Conservation (phyloP, 1,140 invertebrate species). For the Neoseiulus cucumeris region DNA sequence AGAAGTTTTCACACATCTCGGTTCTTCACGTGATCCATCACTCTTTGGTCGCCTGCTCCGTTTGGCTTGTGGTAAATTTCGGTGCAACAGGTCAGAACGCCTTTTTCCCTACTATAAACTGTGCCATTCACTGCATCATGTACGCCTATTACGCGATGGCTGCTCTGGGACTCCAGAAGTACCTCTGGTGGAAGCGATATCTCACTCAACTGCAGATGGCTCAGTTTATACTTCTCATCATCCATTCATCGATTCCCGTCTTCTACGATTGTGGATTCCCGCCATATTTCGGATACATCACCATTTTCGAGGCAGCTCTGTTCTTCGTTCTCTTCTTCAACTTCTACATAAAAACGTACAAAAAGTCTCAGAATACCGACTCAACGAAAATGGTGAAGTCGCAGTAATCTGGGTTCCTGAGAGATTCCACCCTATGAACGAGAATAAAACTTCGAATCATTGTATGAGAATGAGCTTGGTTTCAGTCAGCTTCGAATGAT, state of each 20-base stretch:
- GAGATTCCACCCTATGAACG: too few relatives aligned
- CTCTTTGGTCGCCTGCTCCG: conserved; percentile 72
- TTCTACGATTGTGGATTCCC: conserved; percentile 84
- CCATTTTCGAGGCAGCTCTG: conserved; percentile 70
- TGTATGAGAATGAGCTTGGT: too few relatives aligned
- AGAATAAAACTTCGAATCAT: too few relatives aligned
- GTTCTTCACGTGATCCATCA: conserved; percentile 85
- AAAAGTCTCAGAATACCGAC: conserved; percentile 20
- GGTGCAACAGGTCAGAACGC: too few relatives aligned
- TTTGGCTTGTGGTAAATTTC: conserved; percentile 87
- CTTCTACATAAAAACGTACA: conserved; percentile 64
- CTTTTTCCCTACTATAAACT: too few relatives aligned
- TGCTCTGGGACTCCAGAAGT: too few relatives aligned
- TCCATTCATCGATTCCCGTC: conserved; percentile 69
- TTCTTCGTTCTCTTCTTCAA: conserved; percentile 76
- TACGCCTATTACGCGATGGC: too few relatives aligned
- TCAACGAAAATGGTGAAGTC: too few relatives aligned
- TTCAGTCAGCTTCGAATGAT: too few relatives aligned
- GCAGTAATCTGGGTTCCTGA: too few relatives aligned
- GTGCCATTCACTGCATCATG: too few relatives aligned
- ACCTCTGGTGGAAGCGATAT: too few relatives aligned
- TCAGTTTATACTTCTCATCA: conserved; percentile 67
- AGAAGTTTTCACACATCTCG: conserved; percentile 76
- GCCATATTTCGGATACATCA: conserved; percentile 73
- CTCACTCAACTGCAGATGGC: conserved; percentile 33